These are phyloP conservation scores for Oedothorax gibbosus DNA, from an alignment of 1,140 invertebrate genomes.

Conservation along the genomic window DNA sequence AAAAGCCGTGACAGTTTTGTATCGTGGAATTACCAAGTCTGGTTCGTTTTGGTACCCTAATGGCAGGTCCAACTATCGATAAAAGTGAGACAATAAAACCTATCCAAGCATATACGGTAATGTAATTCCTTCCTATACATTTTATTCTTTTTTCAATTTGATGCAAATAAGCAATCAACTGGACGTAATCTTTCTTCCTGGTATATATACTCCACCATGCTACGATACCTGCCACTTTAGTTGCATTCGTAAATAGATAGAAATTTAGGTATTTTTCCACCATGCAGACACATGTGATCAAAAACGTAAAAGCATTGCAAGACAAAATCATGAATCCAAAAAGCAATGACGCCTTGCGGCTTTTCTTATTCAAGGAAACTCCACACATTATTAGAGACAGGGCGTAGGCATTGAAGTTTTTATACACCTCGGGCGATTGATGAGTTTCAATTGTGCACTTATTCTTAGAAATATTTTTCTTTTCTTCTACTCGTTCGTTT, in stretches of 20 bases:
- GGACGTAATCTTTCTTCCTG: not conserved
- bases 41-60: no score
- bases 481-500: no score
- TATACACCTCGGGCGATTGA: not conserved
- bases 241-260: conserved; percentile 7
- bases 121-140: not conserved
- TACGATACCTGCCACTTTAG: conserved; percentile 2
- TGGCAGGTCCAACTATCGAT: not conserved
- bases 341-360: not conserved
- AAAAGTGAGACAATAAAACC: not conserved
- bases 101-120: not conserved
- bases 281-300: conserved; percentile 7
- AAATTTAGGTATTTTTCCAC: not conserved
- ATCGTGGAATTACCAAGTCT: no score
- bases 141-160: conserved; percentile 5
- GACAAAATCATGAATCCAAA: not conserved
- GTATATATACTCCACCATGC: conserved; percentile 31
- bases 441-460: no score
- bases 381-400: conserved; percentile 9
- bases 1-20: conserved; percentile 9
- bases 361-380: not conserved
- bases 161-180: not conserved
- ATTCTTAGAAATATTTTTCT: no score
- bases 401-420: not conserved
- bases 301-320: not conserved